Base-by-base conservation (phyloP, 2,797 vertebrate species). In the Otolemur crassicaudatus region DNA sequence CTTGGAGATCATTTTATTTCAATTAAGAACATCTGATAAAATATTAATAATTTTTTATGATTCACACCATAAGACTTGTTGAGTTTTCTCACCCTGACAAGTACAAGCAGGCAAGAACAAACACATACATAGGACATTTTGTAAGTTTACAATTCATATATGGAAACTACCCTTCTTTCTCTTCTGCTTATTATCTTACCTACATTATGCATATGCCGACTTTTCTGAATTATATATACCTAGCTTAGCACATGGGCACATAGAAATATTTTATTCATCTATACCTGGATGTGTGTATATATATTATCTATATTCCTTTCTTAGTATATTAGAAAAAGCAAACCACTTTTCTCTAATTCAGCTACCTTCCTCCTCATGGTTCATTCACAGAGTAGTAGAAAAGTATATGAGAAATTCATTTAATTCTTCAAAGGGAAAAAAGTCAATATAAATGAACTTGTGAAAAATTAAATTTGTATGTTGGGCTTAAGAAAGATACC, bases 391-490 rank as follows among this genome's bases (percentile, higher is more conserved):
- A 79, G n/a, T 49, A 82, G 12, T 65, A 94, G 79, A 88, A 91
- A 89, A 91, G 82, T 83, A 83, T 31, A 88, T 61, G 27, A 90
- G n/a, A 87, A 90, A 91, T 92, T 70, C 60, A 83, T 58, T 96
- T 87, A 91, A 90, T 86, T 69, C 56, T 92, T 96, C 90, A 86
- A 80, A 96, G 43, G 12, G 20, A 7, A 31, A 96, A 90, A 94
- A 63, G 31, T 1, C 40, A 84, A 69, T 63, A 40, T 72, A 92
- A 94, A 83, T 87, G 85, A 97, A 80, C 63, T 14, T 92, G 37
- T 80, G 40, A 43, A 63, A 94, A 94, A 89, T 85, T 91, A 91
- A 95, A 93, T 81, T n/a, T 97, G 27, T 58, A 79, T 40, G 12
- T 77, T 95, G 27, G 31, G 34, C 29, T 82, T 94, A 91, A 87